phyloP scores from a whole-genome alignment of 2,797 vertebrate genomes.

The Sebastolobus alascanus region DNA sequence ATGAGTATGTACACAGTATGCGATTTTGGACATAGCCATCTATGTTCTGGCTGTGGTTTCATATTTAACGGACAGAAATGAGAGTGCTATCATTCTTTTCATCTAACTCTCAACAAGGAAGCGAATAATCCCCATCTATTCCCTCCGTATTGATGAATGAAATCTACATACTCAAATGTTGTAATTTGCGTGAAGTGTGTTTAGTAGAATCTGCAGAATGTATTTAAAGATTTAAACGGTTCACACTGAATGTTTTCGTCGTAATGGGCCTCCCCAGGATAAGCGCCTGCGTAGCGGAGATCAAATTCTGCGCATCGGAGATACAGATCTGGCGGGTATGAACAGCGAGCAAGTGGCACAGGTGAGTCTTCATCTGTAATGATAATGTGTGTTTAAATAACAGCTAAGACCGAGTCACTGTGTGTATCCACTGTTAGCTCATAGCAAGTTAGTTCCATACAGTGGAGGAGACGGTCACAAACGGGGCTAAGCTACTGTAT shows the following conservation, averaged over 20 bases:
- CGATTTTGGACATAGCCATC: too few species aligned
- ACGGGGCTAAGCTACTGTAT: background rate
- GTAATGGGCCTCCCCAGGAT: constrained; percentile 81
- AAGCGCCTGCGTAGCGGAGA: constrained; percentile 91
- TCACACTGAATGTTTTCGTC: background rate
- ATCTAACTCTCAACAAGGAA: background rate
- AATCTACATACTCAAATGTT: background rate
- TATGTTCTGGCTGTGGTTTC: background rate
- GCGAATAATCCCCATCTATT: background rate
- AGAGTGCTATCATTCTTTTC: background rate
- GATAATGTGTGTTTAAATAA: constrained; percentile 1
- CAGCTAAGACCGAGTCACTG: background rate
- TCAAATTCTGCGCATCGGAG: constrained; percentile 94
- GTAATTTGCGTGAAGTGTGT: background rate
- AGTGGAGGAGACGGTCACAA: background rate
- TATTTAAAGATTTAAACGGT: background rate
- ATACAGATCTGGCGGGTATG: constrained; percentile 92
- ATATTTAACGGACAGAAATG: too few species aligned
- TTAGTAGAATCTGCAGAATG: background rate
- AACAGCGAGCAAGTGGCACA: constrained; percentile 95
- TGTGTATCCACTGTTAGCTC: background rate
- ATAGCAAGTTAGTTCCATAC: background rate
- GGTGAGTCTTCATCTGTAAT: constrained; percentile 57
- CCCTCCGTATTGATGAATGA: background rate
- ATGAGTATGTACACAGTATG: too few species aligned